Base-by-base conservation (phyloP, 2,888 invertebrate genomes). In the Leucoma salicis region DNA sequence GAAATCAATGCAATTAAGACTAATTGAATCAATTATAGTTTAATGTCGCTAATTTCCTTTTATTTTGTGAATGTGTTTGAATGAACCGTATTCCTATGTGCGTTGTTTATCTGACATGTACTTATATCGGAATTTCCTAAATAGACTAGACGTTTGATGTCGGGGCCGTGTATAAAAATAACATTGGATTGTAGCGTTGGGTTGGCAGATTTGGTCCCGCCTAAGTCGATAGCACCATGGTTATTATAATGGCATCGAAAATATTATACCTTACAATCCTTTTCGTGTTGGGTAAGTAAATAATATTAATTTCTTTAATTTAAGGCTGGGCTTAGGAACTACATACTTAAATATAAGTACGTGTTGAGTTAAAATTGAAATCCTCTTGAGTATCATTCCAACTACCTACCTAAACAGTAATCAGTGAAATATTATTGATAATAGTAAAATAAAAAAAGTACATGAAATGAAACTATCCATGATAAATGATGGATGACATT, bases 151-250 rank as follows among this genome's bases (percentile, higher is more conserved):
- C 80, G 72, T 82, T 87, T 82, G 74, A 84, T 84, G 87, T 84
- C 82, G 86, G 78, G 83, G 78, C 72, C 80, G 82, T 66, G 77
- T 85, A 75, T 80, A 87, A 83, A 88, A 88, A 88, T 88, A 88
- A 88, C 86, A 81, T 78, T 76, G 75, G 71, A 69, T 78, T 74
- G 72, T 79, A 74, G 77, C 72, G 70, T 74, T 69, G 69, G 66
- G 67, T 74, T 73, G 70, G 71, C 63, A 75, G 73, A 67, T 63
- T 69, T 74, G 71, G 70, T 66, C 72, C 66, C 73, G 69, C 63
- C 67, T 71, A 69, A 66, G 71, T 67, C 12, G 5, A 13, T 2
- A 29, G 14, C 29, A 13, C 13, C 64, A 70, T 72, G 68, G 60
- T 64, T 65, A 55, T 70, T 55, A 74, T 63, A 54, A 81, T 79